Evolutionary conservation across 2,113 vertebrate genomes (phyloP).

Genomic region (Fregata magnificens): DNA sequence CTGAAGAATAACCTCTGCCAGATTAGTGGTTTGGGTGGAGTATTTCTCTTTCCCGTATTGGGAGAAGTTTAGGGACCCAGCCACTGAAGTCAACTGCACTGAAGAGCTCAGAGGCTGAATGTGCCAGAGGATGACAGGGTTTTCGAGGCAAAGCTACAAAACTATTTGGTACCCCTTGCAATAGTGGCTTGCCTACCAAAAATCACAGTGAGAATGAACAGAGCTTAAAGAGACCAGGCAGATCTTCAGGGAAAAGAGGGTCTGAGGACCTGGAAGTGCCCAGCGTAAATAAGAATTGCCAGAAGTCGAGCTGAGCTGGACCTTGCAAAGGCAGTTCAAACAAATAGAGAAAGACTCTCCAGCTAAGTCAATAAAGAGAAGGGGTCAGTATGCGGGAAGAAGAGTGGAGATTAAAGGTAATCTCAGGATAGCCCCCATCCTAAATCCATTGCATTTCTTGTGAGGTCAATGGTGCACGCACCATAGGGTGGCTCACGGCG

Average conservation of each 20-base stretch:
- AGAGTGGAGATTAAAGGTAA: not conserved
- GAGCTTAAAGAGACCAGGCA: not conserved
- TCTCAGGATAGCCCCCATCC: not conserved
- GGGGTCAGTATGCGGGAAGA: accelerated
- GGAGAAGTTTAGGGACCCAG: not conserved
- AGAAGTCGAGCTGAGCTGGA: not conserved
- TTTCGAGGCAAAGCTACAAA: not conserved
- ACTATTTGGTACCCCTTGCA: not conserved
- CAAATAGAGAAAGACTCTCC: not conserved
- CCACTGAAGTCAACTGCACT: not conserved
- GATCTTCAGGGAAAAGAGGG: not conserved
- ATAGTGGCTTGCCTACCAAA: not conserved
- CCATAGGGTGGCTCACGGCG: not conserved
- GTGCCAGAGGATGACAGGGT: not conserved
- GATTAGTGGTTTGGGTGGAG: not conserved
- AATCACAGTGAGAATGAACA: not conserved
- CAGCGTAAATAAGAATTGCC: not conserved
- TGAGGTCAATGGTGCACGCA: not conserved
- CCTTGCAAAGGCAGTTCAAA: not conserved
- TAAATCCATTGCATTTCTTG: not conserved
- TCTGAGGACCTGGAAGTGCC: not conserved
- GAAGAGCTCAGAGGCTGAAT: not conserved
- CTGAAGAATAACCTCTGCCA: not conserved
- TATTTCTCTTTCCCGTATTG: not conserved
- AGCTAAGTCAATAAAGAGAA: not conserved